These are phyloP conservation scores for Pomatorhinus ruficollis DNA, from an alignment of 2,113 vertebrate species.

Conservation along the genomic window DNA sequence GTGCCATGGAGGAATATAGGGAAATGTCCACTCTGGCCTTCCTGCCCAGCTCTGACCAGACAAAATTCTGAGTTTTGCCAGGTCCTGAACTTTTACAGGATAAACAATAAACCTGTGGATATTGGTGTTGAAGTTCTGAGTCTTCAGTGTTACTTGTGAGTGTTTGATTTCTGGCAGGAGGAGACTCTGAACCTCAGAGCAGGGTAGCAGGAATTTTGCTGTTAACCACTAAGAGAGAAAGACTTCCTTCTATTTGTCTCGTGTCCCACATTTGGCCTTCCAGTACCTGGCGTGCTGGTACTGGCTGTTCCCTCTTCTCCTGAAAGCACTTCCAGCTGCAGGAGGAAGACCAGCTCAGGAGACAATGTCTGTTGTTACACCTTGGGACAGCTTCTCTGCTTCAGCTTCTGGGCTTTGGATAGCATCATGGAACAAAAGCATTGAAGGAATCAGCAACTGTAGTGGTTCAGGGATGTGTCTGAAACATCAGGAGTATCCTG, in stretches of 20 bases:
- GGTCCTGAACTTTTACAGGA: neutral
- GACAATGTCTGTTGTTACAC: neutral
- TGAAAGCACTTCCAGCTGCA: neutral
- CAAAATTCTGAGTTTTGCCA: neutral
- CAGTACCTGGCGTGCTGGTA: neutral
- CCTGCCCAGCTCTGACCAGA: neutral
- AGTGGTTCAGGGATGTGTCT: neutral
- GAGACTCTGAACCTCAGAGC: neutral
- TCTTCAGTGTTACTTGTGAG: fast-evolving
- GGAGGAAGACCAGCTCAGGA: neutral
- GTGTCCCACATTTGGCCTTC: neutral
- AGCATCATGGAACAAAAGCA: neutral
- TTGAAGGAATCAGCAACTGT: neutral
- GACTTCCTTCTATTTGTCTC: neutral
- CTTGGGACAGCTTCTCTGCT: neutral
- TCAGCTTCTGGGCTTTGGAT: neutral
- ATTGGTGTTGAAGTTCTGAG: neutral
- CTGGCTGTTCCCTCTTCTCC: neutral
- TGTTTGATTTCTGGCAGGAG: neutral
- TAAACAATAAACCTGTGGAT: neutral
- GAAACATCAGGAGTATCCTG: neutral
- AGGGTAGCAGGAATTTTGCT: neutral
- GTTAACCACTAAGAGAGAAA: neutral
- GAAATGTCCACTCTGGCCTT: neutral
- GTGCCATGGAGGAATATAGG: neutral